Evolutionary conservation across 2,888 invertebrate species (phyloP).

Genomic region (Acleris sparsana): DNA sequence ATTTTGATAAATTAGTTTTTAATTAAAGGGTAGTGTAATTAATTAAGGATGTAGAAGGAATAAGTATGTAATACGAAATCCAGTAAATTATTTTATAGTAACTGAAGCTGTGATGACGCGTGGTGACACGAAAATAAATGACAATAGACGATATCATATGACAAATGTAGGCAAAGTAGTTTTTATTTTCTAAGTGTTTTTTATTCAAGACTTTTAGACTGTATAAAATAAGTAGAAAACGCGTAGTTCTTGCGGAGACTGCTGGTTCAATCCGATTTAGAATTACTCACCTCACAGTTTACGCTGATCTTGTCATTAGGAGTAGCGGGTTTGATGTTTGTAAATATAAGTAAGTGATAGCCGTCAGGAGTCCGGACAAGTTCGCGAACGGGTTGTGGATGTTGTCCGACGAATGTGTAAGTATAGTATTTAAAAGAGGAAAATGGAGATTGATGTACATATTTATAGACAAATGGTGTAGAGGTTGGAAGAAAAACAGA

Average conservation of each 20-base stretch:
- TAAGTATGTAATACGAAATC: constrained; percentile 31
- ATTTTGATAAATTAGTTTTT: constrained; percentile 18
- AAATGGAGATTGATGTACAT: neutral
- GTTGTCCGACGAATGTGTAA: neutral
- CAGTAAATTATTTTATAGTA: constrained; percentile 8
- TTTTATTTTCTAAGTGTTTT: neutral
- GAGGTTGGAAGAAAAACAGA: neutral
- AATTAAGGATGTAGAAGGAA: constrained; percentile 8
- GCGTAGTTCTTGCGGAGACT: neutral
- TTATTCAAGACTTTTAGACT: neutral
- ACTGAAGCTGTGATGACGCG: constrained; percentile 23
- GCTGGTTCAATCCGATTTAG: neutral
- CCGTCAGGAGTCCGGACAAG: neutral
- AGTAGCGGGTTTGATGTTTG: neutral
- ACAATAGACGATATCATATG: neutral
- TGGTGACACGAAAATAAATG: constrained; percentile 19
- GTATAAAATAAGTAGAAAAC: neutral
- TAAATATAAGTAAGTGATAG: neutral
- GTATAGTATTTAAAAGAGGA: neutral
- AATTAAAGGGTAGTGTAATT: constrained; percentile 17
- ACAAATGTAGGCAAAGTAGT: neutral
- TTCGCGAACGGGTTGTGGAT: neutral
- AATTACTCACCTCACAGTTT: neutral
- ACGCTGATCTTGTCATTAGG: neutral
- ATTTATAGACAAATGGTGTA: neutral